phyloP scores from a whole-genome alignment of 2,113 vertebrate species.

The Candoia aspera region DNA sequence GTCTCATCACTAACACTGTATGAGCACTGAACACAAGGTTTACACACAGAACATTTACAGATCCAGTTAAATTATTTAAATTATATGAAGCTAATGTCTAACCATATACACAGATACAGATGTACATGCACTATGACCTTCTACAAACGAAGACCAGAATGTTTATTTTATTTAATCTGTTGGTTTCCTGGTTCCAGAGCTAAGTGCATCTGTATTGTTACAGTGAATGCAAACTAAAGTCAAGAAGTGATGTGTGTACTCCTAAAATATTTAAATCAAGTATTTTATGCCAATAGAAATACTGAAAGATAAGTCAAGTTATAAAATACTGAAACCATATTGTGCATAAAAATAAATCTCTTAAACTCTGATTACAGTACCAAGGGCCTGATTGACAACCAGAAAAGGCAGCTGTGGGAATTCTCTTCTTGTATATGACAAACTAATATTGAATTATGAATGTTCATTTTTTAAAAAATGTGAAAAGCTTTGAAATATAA shows the following conservation, averaged over 20 bases:
- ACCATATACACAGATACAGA: neutral
- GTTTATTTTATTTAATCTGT: neutral
- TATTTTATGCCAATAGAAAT: neutral
- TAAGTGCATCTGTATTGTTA: neutral
- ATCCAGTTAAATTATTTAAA: neutral
- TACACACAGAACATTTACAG: neutral
- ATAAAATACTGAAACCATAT: conserved; percentile 9
- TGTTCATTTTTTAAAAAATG: neutral
- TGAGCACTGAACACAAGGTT: neutral
- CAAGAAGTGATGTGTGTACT: neutral
- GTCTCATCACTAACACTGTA: neutral
- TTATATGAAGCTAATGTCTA: neutral
- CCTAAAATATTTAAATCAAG: conserved; percentile 1
- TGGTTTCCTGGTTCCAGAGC: neutral
- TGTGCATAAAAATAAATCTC: neutral
- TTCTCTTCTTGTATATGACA: neutral
- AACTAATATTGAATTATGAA: neutral
- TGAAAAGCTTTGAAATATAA: neutral
- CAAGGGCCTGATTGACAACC: neutral
- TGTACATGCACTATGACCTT: neutral
- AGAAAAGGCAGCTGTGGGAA: neutral
- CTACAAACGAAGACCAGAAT: neutral
- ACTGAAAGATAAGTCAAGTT: neutral
- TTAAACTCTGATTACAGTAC: neutral
- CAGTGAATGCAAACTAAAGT: neutral